A percentile compares a stretch with the other conserved stretches of the same genome.
Evolutionary conservation across 2,888 invertebrate species (phyloP).

Genomic region (Brachycybe producta): DNA sequence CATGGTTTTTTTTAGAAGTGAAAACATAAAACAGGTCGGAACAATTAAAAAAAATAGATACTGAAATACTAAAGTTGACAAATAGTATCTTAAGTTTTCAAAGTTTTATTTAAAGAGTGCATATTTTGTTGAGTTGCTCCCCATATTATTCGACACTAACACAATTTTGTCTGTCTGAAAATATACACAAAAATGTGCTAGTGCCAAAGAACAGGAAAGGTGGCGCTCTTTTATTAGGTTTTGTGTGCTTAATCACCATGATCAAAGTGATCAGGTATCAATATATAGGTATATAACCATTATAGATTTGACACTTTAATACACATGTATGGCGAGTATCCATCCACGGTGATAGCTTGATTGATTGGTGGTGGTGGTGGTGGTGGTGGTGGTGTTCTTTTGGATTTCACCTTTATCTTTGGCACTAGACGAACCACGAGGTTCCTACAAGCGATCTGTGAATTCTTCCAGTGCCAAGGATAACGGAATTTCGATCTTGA

Average conservation of each 20-base stretch:
- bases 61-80: too few species aligned
- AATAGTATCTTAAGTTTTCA: too few species aligned
- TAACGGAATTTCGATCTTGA: conserved; percentile 19
- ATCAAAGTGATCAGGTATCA: too few species aligned
- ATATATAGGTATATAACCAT: too few species aligned
- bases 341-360: neutral
- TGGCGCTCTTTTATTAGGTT: too few species aligned
- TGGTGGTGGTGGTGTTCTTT: neutral
- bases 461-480: conserved; percentile 57
- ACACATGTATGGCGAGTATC: neutral
- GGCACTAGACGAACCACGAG: conserved; percentile 54
- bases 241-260: too few species aligned
- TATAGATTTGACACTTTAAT: neutral
- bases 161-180: conserved; percentile 20
- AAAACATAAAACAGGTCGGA: too few species aligned
- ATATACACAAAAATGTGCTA: conserved; percentile 21
- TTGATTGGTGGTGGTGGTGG: too few species aligned
- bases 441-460: conserved; percentile 45
- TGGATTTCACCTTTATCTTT: conserved; percentile 39
- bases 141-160: conserved; percentile 20
- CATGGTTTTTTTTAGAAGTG: too few species aligned
- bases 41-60: too few species aligned
- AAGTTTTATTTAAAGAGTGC: too few species aligned
- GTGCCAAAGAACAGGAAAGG: conserved; percentile 20
- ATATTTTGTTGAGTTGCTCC: too few species aligned